phyloP scores from a whole-genome alignment of 2,888 invertebrate species.

The Rhingia campestris region DNA sequence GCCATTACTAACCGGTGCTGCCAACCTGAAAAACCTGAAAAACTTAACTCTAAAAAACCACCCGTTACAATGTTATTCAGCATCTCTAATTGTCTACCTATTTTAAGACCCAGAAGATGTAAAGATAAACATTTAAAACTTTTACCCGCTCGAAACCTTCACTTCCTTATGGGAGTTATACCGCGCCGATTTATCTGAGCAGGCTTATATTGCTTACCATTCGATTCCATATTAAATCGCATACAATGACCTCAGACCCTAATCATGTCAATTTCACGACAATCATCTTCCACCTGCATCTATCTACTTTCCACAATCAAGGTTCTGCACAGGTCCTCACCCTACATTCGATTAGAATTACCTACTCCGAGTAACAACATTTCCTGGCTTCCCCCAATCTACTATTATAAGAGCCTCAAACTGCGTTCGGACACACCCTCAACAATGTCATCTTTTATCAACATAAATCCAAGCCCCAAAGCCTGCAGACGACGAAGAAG shows the following conservation, averaged over 20 bases:
- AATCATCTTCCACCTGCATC: conserved; percentile 11
- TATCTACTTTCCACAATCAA: conserved; percentile 13
- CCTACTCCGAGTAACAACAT: conserved; percentile 3
- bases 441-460: conserved; percentile 73
- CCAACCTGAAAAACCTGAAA: too few species aligned
- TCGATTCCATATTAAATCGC: background rate
- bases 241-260: background rate
- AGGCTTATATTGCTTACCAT: too few species aligned
- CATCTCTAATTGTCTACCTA: too few species aligned
- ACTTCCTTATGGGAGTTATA: too few species aligned
- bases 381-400: conserved; percentile 52
- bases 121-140: too few species aligned
- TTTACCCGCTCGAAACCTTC: too few species aligned
- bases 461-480: conserved; percentile 54
- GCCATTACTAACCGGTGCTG: too few species aligned
- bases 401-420: conserved; percentile 31
- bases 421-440: conserved; percentile 66
- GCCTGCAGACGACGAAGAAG: conserved; percentile 1
- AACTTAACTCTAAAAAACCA: too few species aligned
- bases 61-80: too few species aligned
- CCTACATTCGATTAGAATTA: conserved; percentile 24
- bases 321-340: background rate
- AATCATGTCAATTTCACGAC: conserved; percentile 15
- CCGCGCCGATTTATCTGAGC: too few species aligned
- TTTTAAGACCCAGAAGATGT: too few species aligned